Percentiles rank a stretch among this genome's conserved stretches.
These are phyloP conservation scores for Heterodera filipjevi DNA, from an alignment of 2,888 invertebrate species.

Conservation along the genomic window DNA sequence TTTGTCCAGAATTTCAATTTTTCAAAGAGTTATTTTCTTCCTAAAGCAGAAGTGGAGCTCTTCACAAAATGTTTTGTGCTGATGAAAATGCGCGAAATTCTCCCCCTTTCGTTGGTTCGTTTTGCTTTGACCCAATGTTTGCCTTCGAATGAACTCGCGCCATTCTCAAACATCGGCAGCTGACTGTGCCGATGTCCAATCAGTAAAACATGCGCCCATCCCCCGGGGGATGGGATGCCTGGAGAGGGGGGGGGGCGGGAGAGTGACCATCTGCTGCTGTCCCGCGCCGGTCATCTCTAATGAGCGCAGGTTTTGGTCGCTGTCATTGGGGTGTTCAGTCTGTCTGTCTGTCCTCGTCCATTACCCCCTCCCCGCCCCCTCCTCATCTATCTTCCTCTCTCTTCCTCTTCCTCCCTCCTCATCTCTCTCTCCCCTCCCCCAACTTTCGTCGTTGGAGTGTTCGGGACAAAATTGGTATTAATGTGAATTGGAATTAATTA, in stretches of 20 bases:
- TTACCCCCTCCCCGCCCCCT: neutral
- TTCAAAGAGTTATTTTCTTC: neutral
- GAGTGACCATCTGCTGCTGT: neutral
- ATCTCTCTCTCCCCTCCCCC: neutral
- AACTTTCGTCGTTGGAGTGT: neutral
- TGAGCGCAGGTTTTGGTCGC: neutral
- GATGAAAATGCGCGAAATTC: constrained; percentile 3
- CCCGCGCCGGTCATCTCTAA: neutral
- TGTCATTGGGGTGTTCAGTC: neutral
- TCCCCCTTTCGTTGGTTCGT: neutral
- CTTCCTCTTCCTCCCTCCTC: neutral
- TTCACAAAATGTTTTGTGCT: no score
- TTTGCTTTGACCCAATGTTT: constrained; percentile 1
- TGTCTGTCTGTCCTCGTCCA: neutral
- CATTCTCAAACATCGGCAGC: neutral
- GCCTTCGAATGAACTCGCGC: neutral
- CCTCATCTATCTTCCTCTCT: neutral
- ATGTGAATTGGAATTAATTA: neutral
- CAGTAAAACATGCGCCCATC: neutral
- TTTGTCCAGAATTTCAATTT: neutral
- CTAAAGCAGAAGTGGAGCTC: neutral
- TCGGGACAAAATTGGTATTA: neutral
- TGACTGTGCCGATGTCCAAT: neutral
- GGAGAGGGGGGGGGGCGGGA: neutral
- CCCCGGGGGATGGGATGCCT: neutral